phyloP scores from a whole-genome alignment of 1,140 invertebrate species.

The Bombus waltoni region DNA sequence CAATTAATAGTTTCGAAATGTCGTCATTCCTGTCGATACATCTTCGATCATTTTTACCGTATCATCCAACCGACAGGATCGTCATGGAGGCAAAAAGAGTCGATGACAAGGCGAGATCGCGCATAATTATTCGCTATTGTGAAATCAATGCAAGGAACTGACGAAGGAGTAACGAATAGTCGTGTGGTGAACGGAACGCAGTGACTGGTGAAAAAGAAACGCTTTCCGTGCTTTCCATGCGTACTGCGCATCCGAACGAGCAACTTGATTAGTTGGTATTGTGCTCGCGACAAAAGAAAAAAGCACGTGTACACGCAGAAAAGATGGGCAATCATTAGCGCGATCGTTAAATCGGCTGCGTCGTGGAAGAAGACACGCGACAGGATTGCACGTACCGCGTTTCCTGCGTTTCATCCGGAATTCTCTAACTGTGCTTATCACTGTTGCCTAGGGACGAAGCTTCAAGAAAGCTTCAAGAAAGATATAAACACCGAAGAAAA shows the following conservation, averaged over 20 bases:
- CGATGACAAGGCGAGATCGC: constrained; percentile 11
- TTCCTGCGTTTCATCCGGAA: not conserved
- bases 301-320: not conserved
- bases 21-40: too few species aligned
- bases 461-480: not conserved
- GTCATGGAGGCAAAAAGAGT: not conserved
- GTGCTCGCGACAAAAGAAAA: constrained; percentile 2
- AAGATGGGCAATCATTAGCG: constrained; percentile 18
- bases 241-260: too few species aligned
- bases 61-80: not conserved
- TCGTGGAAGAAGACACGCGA: constrained; percentile 9
- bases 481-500: too few species aligned
- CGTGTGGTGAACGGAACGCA: not conserved
- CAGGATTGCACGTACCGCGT: not conserved
- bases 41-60: too few species aligned
- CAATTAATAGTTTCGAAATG: too few species aligned
- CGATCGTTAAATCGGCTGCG: constrained; percentile 11
- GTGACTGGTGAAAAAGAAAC: not conserved
- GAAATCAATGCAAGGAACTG: not conserved
- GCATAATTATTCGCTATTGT: constrained; percentile 22
- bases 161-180: not conserved
- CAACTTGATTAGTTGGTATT: constrained; percentile 28
- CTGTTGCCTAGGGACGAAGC: not conserved
- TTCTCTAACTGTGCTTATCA: not conserved
- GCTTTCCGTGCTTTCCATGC: constrained; percentile 14